Percentiles rank a stretch among this genome's conserved stretches.
Conservation (phyloP, 2,888 invertebrate species). For the Leucophora obtusa region DNA sequence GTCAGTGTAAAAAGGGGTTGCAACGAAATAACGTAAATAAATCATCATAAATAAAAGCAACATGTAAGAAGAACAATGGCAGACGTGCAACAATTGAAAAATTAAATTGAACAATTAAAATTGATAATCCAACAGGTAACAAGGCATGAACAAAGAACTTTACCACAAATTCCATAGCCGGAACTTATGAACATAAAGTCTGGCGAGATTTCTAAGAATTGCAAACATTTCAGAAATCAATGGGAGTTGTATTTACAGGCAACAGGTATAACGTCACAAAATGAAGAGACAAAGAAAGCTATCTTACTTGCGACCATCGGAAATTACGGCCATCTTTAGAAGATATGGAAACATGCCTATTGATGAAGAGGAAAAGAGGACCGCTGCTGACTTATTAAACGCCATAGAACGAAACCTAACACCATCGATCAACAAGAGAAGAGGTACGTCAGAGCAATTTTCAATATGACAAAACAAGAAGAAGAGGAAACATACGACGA, state of each 20-base stretch:
- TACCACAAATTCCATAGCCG: background rate
- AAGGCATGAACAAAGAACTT: background rate
- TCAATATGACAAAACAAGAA: background rate
- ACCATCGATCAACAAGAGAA: background rate
- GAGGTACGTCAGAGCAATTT: background rate
- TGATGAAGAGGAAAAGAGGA: conserved; percentile 16
- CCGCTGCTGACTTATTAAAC: background rate
- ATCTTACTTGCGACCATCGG: background rate
- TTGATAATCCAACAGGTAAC: background rate
- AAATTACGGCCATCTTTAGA: background rate
- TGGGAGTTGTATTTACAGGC: background rate
- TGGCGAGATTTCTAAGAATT: background rate
- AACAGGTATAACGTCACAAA: background rate
- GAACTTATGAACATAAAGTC: background rate
- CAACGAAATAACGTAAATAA: too few species aligned
- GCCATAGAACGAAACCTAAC: background rate
- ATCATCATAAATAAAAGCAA: too few species aligned
- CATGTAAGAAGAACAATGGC: background rate
- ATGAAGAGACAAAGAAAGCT: background rate
- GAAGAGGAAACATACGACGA: conserved; percentile 10
- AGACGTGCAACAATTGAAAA: background rate
- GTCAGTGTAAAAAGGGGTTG: too few species aligned
- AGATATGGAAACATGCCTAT: conserved; percentile 12
- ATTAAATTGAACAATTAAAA: background rate
- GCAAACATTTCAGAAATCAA: background rate